Evolutionary conservation across 1,140 invertebrate species (phyloP), one percentile per base, ranked within the genome.

Genomic region (Xylocopa sonorina): DNA sequence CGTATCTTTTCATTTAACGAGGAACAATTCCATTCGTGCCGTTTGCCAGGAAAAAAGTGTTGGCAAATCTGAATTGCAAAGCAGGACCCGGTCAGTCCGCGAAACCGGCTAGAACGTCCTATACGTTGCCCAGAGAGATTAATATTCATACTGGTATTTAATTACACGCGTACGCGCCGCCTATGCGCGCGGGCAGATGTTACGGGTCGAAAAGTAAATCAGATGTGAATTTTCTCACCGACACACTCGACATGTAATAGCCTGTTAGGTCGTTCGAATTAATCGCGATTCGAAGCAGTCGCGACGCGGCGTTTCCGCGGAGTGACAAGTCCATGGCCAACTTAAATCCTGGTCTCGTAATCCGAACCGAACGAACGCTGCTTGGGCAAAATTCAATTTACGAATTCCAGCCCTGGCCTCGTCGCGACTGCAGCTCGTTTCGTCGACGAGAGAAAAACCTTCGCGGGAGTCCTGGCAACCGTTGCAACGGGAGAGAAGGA

Each of bases 311-410:
- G 32, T 76, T 75, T 64, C 50, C 14, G 32, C 29, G 32, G 62
- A 12, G 34, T 68, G 66, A 32, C 38, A 53, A 41, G 43, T 32
- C 29, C 14, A 50, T 38, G 83, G 51, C 29, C 69, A 78, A 76
- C 78, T 86, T 85, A 85, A 86, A n/a, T n/a, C n/a, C 85, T 76
- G 55, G 34, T 74, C 38, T n/a, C 57, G 66, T 79, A 85, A 80
- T 84, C 53, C 71, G 51, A 48, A 48, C 43, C 18, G 32, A 60
- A 60, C 57, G 32, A 12, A 60, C 48, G 29, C 10, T 34, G 34
- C 27, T 48, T 71, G 38, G 24, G n/a, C n/a, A n/a, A 66, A 75
- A 84, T 84, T 83, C 50, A 80, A 78, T 83, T 67, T 43, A 69
- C 43, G 58, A 82, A 16, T 53, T 5, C 29, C 10, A 12, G 14